Base-by-base conservation (phyloP, 1,140 invertebrate species). In the Drosophila bifasciata region DNA sequence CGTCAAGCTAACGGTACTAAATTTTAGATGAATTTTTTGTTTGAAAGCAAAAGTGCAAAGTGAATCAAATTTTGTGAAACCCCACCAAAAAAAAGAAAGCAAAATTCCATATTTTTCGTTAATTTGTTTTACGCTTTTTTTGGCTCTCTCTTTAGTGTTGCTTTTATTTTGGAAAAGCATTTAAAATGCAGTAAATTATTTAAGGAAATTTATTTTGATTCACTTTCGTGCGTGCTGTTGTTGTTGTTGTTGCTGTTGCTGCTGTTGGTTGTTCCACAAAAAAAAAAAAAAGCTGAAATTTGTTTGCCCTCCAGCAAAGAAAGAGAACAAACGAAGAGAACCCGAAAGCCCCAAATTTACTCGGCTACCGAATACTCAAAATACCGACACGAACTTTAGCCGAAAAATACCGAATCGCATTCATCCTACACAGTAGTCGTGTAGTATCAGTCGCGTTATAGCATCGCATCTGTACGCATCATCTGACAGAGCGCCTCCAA, bases 181-280 rank as follows among this genome's bases (percentile, higher is more conserved):
- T 61, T 17, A 36, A 71, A 78, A 72, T 81, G 66, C 66, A 74
- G 72, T 88, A 67, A 79, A 86, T 86, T 79, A 86, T 86, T 86
- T 78, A 86, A 76, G 69, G 74, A 64, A 36, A 78, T 88, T 81
- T 76, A 66, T 80, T 85, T 80, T 74, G 76, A 73, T 85, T 86
- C 76, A 56, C 51, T 68, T 79, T 39, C 45, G 73, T 69, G 32
- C 11, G 32, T 36, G 32, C 32, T 32, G 32, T 41, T 61, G 28
- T 46, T 21, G 44, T 39, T 43, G 16, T 49, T 70, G 55, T 51
- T 77, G 66, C 60, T 79, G 55, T 60, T 79, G 55, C 13, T 64
- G 61, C 51, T 44, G 78, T 57, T 57, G 78, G 44, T 67, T 83
- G 79, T 53, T 68, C 79, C 73, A 81, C 78, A 62, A 61, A 67